Percentiles rank a stretch among this genome's conserved stretches.
phyloP scores from a whole-genome alignment of 2,888 invertebrate genomes.

The Hermaeophaga mercurialis region DNA sequence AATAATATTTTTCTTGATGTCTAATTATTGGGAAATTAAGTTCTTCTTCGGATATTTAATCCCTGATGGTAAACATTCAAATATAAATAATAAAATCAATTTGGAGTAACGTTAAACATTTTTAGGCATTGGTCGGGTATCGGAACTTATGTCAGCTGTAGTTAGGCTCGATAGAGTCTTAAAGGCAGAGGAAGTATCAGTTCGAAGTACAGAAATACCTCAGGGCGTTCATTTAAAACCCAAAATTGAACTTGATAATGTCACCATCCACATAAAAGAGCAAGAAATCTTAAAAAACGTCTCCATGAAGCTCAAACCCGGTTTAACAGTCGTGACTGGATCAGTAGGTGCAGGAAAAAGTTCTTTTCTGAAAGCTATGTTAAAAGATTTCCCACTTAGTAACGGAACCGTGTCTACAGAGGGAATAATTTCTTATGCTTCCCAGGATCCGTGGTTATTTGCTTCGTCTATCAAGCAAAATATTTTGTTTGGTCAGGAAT shows the following conservation, averaged over 20 bases:
- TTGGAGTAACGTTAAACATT: neutral
- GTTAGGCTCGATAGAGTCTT: slow-evolving; percentile 68
- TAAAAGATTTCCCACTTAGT: slow-evolving; percentile 55
- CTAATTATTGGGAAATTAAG: slow-evolving; percentile 53
- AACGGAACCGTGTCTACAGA: slow-evolving; percentile 56
- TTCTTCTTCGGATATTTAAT: slow-evolving; percentile 67
- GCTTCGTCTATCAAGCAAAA: slow-evolving; percentile 73
- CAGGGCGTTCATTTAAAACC: slow-evolving; percentile 34
- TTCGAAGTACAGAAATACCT: slow-evolving; percentile 17
- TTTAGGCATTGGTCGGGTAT: slow-evolving; percentile 75
- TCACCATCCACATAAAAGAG: slow-evolving; percentile 43
- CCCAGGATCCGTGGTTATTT: slow-evolving; percentile 68
- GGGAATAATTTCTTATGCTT: slow-evolving; percentile 63
- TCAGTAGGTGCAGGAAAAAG: slow-evolving; percentile 70
- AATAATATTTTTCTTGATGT: slow-evolving; percentile 36
- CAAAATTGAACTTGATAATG: slow-evolving; percentile 37
- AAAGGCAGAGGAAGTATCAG: slow-evolving; percentile 54
- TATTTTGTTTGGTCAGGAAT: slow-evolving; percentile 58
- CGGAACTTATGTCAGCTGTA: slow-evolving; percentile 77
- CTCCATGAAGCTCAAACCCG: slow-evolving; percentile 32
- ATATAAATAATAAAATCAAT: no score
- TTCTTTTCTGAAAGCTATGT: slow-evolving; percentile 54
- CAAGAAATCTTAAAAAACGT: slow-evolving; percentile 54
- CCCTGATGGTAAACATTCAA: neutral
- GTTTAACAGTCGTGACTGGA: slow-evolving; percentile 64